Percentiles rank a stretch among this genome's conserved stretches.
Conservation (phyloP, 2,888 invertebrate genomes). For the Apantesis nais region DNA sequence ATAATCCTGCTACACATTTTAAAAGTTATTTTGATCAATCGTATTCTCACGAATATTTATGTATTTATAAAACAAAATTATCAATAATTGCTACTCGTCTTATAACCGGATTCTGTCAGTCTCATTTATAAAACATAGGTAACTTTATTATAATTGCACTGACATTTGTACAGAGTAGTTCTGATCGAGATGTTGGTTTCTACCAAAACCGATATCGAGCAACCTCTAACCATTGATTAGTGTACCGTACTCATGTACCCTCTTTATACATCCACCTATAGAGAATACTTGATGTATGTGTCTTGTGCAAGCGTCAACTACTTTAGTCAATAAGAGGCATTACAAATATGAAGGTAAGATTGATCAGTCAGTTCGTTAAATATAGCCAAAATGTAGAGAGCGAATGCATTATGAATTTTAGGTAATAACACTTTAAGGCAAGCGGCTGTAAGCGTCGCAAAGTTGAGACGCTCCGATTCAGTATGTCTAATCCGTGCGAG, state of each 20-base stretch:
- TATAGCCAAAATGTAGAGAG: slow-evolving; percentile 45
- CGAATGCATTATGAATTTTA: slow-evolving; percentile 69
- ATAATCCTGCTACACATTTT: too few relatives aligned
- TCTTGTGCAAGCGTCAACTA: not conserved
- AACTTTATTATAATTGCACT: too few relatives aligned
- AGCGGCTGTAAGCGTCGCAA: slow-evolving; percentile 25
- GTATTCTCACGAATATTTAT: too few relatives aligned
- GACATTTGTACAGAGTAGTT: slow-evolving; percentile 28
- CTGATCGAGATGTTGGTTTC: not conserved
- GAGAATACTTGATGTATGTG: slow-evolving; percentile 51
- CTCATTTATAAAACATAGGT: too few relatives aligned
- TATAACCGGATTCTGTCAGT: too few relatives aligned
- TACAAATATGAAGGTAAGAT: not conserved
- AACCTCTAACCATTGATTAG: slow-evolving; percentile 51
- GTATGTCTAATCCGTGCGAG: slow-evolving; percentile 66
- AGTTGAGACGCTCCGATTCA: slow-evolving; percentile 42
- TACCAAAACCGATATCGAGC: not conserved
- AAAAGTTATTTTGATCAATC: too few relatives aligned
- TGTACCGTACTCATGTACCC: slow-evolving; percentile 46
- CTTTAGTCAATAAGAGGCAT: not conserved
- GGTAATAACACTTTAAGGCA: slow-evolving; percentile 68
- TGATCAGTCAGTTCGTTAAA: slow-evolving; percentile 21
- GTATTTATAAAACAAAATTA: too few relatives aligned
- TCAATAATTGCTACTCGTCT: too few relatives aligned
- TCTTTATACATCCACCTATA: slow-evolving; percentile 36